A percentile compares a stretch with the other conserved stretches of the same genome.
phyloP scores from a whole-genome alignment of 1,140 invertebrate genomes.

The Zaprionus camerounensis region DNA sequence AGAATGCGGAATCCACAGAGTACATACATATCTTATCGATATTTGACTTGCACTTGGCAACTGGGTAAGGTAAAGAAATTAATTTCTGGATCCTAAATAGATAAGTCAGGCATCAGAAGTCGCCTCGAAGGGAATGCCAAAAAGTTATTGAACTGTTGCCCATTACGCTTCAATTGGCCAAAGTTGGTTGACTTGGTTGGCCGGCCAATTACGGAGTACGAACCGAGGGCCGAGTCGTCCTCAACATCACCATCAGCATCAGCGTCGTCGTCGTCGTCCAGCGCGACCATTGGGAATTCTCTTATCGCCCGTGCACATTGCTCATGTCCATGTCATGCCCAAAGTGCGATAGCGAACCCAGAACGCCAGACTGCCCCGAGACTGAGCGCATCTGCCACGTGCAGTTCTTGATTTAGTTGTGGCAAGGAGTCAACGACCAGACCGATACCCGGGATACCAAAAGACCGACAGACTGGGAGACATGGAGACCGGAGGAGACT shows the following conservation, averaged over 20 bases:
- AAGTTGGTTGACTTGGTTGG: slow-evolving; percentile 65
- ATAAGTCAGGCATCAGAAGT: slow-evolving; percentile 28
- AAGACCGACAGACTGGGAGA: background rate
- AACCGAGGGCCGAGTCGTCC: slow-evolving; percentile 21
- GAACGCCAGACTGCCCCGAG: slow-evolving; percentile 28
- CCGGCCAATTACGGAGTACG: slow-evolving; percentile 66
- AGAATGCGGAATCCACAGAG: background rate
- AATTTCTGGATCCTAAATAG: slow-evolving; percentile 25
- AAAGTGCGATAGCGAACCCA: slow-evolving; percentile 27
- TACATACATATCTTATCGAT: background rate
- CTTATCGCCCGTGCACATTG: slow-evolving; percentile 74
- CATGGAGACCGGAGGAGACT: background rate
- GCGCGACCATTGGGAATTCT: slow-evolving; percentile 31
- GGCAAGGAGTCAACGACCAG: slow-evolving; percentile 61
- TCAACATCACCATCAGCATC: background rate
- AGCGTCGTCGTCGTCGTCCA: background rate
- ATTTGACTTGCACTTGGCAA: slow-evolving; percentile 5
- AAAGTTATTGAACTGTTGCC: slow-evolving; percentile 80
- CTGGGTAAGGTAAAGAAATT: slow-evolving; percentile 13
- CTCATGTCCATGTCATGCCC: slow-evolving; percentile 68
- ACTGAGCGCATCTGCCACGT: slow-evolving; percentile 68
- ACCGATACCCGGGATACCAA: slow-evolving; percentile 6
- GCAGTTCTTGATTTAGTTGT: slow-evolving; percentile 71
- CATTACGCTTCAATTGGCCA: slow-evolving; percentile 70
- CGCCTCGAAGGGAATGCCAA: slow-evolving; percentile 55